A percentile compares a stretch with the other conserved stretches of the same genome.
phyloP scores from a whole-genome alignment of 1,140 invertebrate genomes.

The Mamestra configurata region DNA sequence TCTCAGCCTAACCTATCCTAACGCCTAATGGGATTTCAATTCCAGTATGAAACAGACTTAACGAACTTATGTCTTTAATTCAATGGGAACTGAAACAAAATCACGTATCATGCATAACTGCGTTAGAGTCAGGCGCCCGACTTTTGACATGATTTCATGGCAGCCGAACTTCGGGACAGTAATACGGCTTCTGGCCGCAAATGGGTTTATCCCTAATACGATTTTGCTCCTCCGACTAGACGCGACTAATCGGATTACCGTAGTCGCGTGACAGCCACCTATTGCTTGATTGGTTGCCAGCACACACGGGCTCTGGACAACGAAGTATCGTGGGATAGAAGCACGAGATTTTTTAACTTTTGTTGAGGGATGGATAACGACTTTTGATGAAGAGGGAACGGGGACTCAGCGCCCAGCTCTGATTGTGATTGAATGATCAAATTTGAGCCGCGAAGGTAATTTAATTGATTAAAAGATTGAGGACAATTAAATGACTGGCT shows the following conservation, averaged over 20 bases:
- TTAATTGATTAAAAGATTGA: slow-evolving; percentile 7
- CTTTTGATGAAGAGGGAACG: background rate
- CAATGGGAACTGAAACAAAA: slow-evolving; percentile 21
- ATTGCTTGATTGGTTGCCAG: slow-evolving; percentile 29
- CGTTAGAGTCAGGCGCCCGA: background rate
- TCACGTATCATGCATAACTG: slow-evolving; percentile 15
- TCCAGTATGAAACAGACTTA: background rate
- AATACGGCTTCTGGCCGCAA: slow-evolving; percentile 54
- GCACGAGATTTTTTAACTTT: background rate
- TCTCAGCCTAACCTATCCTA: background rate
- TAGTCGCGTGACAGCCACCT: slow-evolving; percentile 44
- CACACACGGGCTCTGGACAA: background rate
- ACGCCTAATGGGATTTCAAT: background rate
- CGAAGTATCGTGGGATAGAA: background rate
- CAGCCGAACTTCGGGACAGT: slow-evolving; percentile 41
- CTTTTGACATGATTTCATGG: slow-evolving; percentile 47
- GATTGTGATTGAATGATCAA: slow-evolving; percentile 11
- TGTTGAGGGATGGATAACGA: background rate
- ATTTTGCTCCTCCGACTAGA: slow-evolving; percentile 43
- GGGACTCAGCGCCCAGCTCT: background rate
- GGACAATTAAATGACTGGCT: background rate
- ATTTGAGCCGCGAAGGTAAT: background rate
- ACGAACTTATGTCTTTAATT: background rate
- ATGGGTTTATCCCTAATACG: slow-evolving; percentile 55
- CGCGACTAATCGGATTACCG: slow-evolving; percentile 57